Percentiles rank a stretch among this genome's conserved stretches.
Evolutionary conservation across 2,888 invertebrate genomes (phyloP).

Genomic region (Drosophila stalkeri): DNA sequence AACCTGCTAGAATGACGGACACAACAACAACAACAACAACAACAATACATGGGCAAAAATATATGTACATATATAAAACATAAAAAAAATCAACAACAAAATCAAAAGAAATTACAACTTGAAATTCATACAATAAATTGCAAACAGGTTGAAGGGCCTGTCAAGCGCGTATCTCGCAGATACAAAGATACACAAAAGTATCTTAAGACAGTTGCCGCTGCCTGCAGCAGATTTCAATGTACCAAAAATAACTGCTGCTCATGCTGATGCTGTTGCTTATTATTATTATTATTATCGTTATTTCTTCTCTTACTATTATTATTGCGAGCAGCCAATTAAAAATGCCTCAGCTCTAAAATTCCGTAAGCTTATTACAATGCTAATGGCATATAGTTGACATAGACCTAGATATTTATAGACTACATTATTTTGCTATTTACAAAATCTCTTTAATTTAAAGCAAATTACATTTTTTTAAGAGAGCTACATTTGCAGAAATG

Average conservation of each 20-base stretch:
- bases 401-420: constrained; percentile 17
- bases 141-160: constrained; percentile 62
- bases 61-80: not conserved
- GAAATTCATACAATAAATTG: constrained; percentile 62
- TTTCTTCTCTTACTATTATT: constrained; percentile 5
- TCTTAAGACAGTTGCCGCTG: constrained; percentile 11
- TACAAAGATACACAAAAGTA: constrained; percentile 36
- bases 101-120: constrained; percentile 71
- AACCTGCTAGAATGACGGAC: constrained; percentile 53
- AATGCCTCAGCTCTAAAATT: not conserved
- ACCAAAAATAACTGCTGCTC: constrained; percentile 4
- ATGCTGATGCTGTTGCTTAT: constrained; percentile 13
- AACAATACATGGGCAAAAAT: constrained; percentile 20
- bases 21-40: constrained; percentile 10
- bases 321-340: constrained; percentile 24
- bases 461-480: too few species aligned
- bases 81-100: constrained; percentile 34
- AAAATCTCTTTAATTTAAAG: too few species aligned
- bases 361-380: constrained; percentile 20
- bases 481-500: not conserved
- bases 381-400: constrained; percentile 18
- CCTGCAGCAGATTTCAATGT: constrained; percentile 1
- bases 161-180: constrained; percentile 21
- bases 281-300: constrained; percentile 32
- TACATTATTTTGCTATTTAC: not conserved